phyloP scores from a whole-genome alignment of 2,888 invertebrate species.

The Perizoma affinitatum region DNA sequence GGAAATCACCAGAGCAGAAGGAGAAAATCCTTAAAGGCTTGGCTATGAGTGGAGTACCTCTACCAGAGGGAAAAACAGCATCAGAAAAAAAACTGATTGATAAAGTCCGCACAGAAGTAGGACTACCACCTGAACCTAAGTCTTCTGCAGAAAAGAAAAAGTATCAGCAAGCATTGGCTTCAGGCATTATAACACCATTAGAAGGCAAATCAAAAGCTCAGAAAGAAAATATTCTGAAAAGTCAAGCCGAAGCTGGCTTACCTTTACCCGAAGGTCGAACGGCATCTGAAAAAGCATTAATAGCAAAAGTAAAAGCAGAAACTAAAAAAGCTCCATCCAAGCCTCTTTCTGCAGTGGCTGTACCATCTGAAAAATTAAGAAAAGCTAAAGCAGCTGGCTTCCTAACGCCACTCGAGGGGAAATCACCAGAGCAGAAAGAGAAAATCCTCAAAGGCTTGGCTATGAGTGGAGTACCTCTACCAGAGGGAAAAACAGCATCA shows the following conservation, averaged over 20 bases:
- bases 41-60: slow-evolving; percentile 36
- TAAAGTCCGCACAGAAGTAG: slow-evolving; percentile 40
- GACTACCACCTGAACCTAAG: slow-evolving; percentile 39
- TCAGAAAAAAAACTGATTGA: slow-evolving; percentile 39
- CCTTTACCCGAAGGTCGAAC: slow-evolving; percentile 48
- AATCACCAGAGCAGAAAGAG: slow-evolving; percentile 44
- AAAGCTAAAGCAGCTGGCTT: slow-evolving; percentile 30
- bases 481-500: slow-evolving; percentile 41
- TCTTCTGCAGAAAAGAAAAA: slow-evolving; percentile 40
- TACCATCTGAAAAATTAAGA: slow-evolving; percentile 37
- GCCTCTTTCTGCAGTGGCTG: slow-evolving; percentile 1
- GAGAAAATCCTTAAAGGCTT: slow-evolving; percentile 44
- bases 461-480: slow-evolving; percentile 36
- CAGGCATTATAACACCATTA: slow-evolving; percentile 36
- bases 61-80: slow-evolving; percentile 41
- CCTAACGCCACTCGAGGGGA: slow-evolving; percentile 34
- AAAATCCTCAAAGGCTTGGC: slow-evolving; percentile 43
- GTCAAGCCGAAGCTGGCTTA: slow-evolving; percentile 40
- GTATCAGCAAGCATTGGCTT: slow-evolving; percentile 37
- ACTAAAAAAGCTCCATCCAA: background rate
- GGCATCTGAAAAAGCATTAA: slow-evolving; percentile 43
- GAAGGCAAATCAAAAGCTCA: slow-evolving; percentile 39
- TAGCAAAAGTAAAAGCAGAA: slow-evolving; percentile 15
- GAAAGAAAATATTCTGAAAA: slow-evolving; percentile 42
- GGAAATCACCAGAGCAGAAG: slow-evolving; percentile 43